Conservation (phyloP, 2,113 vertebrate species). For the Leptobrachium ailaonicum region DNA sequence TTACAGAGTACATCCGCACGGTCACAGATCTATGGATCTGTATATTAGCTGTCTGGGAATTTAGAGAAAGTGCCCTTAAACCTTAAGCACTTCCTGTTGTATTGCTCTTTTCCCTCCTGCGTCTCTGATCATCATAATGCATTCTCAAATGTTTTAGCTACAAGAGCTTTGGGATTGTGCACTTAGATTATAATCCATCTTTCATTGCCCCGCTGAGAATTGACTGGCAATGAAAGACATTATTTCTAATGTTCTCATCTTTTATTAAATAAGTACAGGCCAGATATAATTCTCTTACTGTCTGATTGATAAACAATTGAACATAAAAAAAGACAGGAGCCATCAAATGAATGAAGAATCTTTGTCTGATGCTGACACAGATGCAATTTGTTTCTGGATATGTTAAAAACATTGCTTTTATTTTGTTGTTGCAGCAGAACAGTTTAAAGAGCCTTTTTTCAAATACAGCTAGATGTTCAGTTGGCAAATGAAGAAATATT, state of each 20-base stretch:
- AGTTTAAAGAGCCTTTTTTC: too few relatives aligned
- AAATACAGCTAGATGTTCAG: too few relatives aligned
- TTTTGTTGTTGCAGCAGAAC: too few relatives aligned
- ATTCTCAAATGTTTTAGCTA: slow-evolving; percentile 45
- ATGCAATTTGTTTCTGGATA: too few relatives aligned
- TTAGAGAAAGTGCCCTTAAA: slow-evolving; percentile 30
- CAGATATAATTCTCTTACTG: slow-evolving; percentile 11
- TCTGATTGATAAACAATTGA: slow-evolving; percentile 28
- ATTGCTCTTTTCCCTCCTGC: slow-evolving; percentile 54
- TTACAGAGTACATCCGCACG: not conserved
- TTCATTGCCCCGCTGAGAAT: slow-evolving; percentile 42
- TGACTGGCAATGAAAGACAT: slow-evolving; percentile 43
- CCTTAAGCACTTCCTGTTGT: slow-evolving; percentile 30
- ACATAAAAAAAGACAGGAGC: not conserved
- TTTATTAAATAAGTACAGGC: slow-evolving; percentile 41
- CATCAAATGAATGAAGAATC: too few relatives aligned
- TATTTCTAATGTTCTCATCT: slow-evolving; percentile 48
- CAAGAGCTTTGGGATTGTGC: slow-evolving; percentile 36
- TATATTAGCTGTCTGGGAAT: slow-evolving; percentile 35
- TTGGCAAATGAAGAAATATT: too few relatives aligned
- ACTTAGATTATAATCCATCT: slow-evolving; percentile 47
- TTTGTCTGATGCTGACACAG: too few relatives aligned
- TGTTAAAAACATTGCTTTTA: too few relatives aligned
- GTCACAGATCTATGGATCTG: slow-evolving; percentile 7
- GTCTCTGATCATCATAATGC: slow-evolving; percentile 54